Base-by-base conservation (phyloP, 35 echinoderm and acorn worm species). In the Lytechinus variegatus region DNA sequence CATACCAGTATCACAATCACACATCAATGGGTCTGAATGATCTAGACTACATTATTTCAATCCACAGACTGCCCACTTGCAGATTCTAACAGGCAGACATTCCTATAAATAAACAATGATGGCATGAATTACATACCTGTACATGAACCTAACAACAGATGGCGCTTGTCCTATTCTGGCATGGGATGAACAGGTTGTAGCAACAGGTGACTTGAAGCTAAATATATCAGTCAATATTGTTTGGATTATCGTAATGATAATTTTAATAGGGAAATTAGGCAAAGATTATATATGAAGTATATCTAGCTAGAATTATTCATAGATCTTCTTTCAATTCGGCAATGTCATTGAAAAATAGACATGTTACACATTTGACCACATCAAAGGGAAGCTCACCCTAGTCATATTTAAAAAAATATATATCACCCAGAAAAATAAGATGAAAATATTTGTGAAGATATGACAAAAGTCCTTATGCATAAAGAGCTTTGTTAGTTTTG, bases 51-150 rank as follows among this genome's bases (percentile, higher is more conserved):
- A 79, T 19, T 19, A 24, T 19, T 16, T 0, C 2, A n/a, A 79
- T 6, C 66, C 66, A 79, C 66, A 79, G 66, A 79, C n/a, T 79
- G 66, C 21, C 16, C 66, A 79, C 66, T 79, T 79, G 19, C 19
- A 79, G 8, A 79, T 24, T 79, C 19, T 16, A 14, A 24, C 19
- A 79, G 66, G 66, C 66, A 79, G 66, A 79, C 66, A 79, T 79
- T 79, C 66, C 66, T 79, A 79, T 79, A 79, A 79, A 79, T 79
- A 79, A 79, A 79, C 66, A 79, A 71, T 14, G 66, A 16, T 79
- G 66, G 19, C 66, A 79, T 79, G 66, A 8, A 79, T 79, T 79
- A 79, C 66, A 79, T 79, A 79, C 66, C 66, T 79, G 66, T 79
- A 79, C 66, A 79, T 79, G 66, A 24, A 8, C n/a, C 66, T 19